Conservation (phyloP, 2,797 vertebrate genomes). For the Clangula hyemalis region DNA sequence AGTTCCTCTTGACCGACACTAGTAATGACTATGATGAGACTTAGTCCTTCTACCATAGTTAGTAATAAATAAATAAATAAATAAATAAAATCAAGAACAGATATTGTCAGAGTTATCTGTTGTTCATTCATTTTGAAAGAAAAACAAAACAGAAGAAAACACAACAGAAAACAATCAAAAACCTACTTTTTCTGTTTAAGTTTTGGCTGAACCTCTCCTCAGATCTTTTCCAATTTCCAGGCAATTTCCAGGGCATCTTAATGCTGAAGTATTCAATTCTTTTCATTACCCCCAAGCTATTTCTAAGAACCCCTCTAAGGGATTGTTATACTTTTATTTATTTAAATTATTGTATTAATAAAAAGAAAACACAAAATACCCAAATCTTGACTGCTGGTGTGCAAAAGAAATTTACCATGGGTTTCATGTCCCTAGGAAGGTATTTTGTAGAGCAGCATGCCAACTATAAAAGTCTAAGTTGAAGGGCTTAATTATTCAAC, state of each 20-base stretch:
- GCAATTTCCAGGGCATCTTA: not conserved
- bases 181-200: fast-evolving
- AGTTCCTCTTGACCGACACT: not conserved
- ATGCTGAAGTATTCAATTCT: not conserved
- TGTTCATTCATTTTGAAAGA: not conserved
- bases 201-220: not conserved
- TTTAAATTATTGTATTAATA: not conserved
- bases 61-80: not conserved
- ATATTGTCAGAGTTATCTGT: not conserved
- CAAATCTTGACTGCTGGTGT: not conserved
- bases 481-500: not conserved
- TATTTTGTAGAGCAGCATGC: not conserved
- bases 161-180: not conserved
- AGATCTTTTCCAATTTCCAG: not conserved
- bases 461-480: not conserved
- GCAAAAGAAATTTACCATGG: not conserved
- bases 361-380: not conserved
- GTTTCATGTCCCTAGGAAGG: not conserved
- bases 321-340: not conserved
- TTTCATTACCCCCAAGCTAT: not conserved
- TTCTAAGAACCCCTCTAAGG: not conserved
- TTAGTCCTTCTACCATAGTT: not conserved
- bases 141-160: too few relatives aligned
- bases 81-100: not conserved
- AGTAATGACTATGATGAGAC: not conserved